These are phyloP conservation scores for Tipula confusa DNA, from an alignment of 2,888 invertebrate genomes.

Conservation along the genomic window DNA sequence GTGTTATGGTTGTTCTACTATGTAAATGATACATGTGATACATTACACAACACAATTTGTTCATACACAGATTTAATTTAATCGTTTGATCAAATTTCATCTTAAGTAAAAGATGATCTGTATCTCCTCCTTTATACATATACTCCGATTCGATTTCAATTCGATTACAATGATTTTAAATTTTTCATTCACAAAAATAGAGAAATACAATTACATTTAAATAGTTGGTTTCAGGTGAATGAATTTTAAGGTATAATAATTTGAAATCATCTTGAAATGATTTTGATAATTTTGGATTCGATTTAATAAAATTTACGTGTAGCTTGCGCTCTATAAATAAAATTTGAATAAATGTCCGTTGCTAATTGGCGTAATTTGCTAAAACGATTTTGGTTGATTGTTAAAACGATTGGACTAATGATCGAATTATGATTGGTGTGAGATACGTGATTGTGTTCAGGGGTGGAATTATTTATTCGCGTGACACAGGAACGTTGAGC, in stretches of 20 bases:
- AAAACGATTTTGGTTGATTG: not conserved
- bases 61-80: not conserved
- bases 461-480: too few species aligned
- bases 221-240: not conserved
- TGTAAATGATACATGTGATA: constrained; percentile 16
- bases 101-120: not conserved
- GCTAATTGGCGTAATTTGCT: not conserved
- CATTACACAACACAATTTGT: constrained; percentile 16
- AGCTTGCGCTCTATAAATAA: not conserved
- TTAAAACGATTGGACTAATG: not conserved
- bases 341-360: not conserved
- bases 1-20: not conserved
- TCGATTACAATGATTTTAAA: not conserved
- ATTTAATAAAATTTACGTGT: not conserved
- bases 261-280: not conserved
- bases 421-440: too few species aligned
- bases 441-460: too few species aligned
- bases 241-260: not conserved
- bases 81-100: constrained; percentile 3
- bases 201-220: not conserved
- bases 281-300: not conserved
- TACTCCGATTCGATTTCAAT: not conserved
- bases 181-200: not conserved
- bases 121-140: not conserved
- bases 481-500: too few species aligned